phyloP scores from a whole-genome alignment of 2,113 vertebrate species.

The Bubalus kerabau region DNA sequence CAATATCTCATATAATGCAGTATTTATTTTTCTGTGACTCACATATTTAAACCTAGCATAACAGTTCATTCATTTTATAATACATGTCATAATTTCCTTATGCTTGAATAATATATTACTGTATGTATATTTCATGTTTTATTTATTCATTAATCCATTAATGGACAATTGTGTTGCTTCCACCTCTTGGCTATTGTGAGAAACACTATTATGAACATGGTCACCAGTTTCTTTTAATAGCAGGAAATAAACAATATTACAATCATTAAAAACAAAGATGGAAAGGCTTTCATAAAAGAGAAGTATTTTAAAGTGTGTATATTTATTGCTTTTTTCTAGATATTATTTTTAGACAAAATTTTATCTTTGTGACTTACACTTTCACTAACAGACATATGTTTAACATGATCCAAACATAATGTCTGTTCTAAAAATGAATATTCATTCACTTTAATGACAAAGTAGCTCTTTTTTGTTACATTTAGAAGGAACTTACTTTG shows the following conservation, averaged over 20 bases:
- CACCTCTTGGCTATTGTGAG: not conserved
- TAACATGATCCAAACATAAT: slow-evolving; percentile 64
- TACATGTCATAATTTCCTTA: not conserved
- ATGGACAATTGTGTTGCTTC: not conserved
- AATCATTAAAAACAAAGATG: slow-evolving; percentile 22
- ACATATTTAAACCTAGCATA: not conserved
- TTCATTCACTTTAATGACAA: slow-evolving; percentile 69
- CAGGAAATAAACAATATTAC: slow-evolving; percentile 1
- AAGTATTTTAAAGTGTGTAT: not conserved
- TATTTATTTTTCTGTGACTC: not conserved
- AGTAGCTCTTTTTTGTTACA: slow-evolving; percentile 51
- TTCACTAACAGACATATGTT: slow-evolving; percentile 66
- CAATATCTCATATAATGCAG: not conserved
- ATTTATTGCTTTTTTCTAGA: slow-evolving; percentile 38
- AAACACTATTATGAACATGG: not conserved
- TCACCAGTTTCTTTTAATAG: not conserved
- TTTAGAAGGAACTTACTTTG: slow-evolving; percentile 45
- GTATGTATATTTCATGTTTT: not conserved
- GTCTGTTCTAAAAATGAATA: slow-evolving; percentile 67
- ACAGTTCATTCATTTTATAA: not conserved
- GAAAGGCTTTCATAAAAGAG: not conserved
- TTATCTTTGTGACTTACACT: slow-evolving; percentile 55
- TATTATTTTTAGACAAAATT: slow-evolving; percentile 64
- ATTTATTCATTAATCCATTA: not conserved
- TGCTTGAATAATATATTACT: not conserved